phyloP scores from a whole-genome alignment of 2,888 invertebrate species.

The Meganola albula region DNA sequence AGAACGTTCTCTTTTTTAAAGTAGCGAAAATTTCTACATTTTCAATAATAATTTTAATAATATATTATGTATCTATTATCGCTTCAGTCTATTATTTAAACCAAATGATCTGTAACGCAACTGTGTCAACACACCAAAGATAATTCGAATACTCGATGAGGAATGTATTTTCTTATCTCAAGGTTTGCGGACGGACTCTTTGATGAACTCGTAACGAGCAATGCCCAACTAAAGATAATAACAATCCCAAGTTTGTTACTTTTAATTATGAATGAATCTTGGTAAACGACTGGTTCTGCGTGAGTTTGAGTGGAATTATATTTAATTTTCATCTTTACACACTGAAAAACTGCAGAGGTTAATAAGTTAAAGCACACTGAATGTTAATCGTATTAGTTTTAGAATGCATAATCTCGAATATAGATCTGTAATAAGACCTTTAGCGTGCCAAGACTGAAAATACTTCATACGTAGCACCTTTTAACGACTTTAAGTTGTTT shows the following conservation, averaged over 20 bases:
- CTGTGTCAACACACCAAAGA: slow-evolving; percentile 68
- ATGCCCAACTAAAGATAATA: slow-evolving; percentile 30
- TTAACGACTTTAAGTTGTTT: slow-evolving; percentile 23
- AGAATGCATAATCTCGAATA: slow-evolving; percentile 28
- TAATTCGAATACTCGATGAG: slow-evolving; percentile 68
- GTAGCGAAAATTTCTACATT: too few relatives aligned
- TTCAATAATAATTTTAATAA: too few relatives aligned
- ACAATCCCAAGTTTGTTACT: slow-evolving; percentile 32
- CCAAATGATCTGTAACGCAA: slow-evolving; percentile 42
- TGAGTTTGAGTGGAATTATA: too few relatives aligned
- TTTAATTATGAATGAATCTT: slow-evolving; percentile 31
- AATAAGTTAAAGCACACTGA: too few relatives aligned
- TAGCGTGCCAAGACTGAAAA: slow-evolving; percentile 31
- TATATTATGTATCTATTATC: too few relatives aligned
- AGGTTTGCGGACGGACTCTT: slow-evolving; percentile 54
- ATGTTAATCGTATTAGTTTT: neutral
- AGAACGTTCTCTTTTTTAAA: too few relatives aligned
- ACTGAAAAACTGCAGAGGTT: neutral
- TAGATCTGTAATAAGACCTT: slow-evolving; percentile 34
- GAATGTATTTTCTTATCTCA: slow-evolving; percentile 69
- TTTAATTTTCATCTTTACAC: too few relatives aligned
- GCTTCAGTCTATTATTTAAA: slow-evolving; percentile 23
- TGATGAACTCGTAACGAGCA: slow-evolving; percentile 53
- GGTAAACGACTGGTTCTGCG: too few relatives aligned
- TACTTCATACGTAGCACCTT: slow-evolving; percentile 24